These are phyloP conservation scores for Phataginus tetradactyla DNA, from an alignment of 2,797 vertebrate genomes.

Conservation along the genomic window DNA sequence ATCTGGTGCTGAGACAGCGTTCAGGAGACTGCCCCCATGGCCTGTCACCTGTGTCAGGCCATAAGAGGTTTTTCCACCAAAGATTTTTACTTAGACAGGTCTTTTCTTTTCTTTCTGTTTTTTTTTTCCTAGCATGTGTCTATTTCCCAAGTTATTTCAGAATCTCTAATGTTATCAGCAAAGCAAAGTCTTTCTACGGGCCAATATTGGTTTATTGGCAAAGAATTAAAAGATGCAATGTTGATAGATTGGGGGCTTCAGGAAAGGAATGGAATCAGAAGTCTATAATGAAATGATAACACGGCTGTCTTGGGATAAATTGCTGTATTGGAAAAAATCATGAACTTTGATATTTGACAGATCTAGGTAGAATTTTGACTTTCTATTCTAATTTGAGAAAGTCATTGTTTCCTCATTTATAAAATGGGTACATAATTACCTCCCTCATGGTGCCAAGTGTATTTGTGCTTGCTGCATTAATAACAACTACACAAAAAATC, in stretches of 20 bases:
- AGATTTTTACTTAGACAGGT: not conserved
- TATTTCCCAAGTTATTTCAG: not conserved
- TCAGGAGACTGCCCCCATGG: not conserved
- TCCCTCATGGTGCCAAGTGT: not conserved
- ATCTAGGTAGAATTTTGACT: not conserved
- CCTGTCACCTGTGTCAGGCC: not conserved
- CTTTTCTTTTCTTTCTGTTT: not conserved
- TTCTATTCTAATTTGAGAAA: slow-evolving; percentile 31
- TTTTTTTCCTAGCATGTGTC: not conserved
- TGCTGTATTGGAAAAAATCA: not conserved
- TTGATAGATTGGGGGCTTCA: not conserved
- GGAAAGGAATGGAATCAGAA: not conserved
- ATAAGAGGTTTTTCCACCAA: not conserved
- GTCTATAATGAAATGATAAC: not conserved
- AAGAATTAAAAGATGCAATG: not conserved
- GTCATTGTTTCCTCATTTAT: not conserved
- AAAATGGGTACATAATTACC: not conserved
- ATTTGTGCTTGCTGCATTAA: not conserved
- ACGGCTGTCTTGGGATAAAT: not conserved
- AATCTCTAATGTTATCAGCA: not conserved
- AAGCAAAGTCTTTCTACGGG: not conserved
- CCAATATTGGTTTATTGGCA: not conserved
- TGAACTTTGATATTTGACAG: not conserved
- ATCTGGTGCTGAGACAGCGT: not conserved
- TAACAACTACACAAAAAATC: not conserved